phyloP scores from a whole-genome alignment of 2,888 invertebrate species.

The Drosophila borealis region DNA sequence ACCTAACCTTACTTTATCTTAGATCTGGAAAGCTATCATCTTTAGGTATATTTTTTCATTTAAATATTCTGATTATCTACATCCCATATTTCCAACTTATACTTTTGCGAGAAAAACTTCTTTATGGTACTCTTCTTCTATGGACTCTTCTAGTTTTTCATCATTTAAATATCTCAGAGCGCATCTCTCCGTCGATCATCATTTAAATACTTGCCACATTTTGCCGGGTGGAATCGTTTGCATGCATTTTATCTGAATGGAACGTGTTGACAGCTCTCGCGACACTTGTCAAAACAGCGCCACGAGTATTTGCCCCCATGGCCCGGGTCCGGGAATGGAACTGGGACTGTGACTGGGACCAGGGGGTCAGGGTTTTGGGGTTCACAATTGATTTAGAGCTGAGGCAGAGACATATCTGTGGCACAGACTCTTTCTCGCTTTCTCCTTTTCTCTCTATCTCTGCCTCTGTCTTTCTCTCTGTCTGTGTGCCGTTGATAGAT shows the following conservation, averaged over 20 bases:
- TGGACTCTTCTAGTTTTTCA: not conserved
- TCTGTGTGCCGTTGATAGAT: slow-evolving; percentile 41
- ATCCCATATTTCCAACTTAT: not conserved
- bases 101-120: not conserved
- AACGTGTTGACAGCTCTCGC: slow-evolving; percentile 68
- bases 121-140: not conserved
- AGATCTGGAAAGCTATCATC: too few relatives aligned
- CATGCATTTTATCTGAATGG: slow-evolving; percentile 49
- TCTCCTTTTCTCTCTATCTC: not conserved
- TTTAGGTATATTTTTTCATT: not conserved
- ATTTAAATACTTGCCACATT: not conserved
- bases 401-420: slow-evolving; percentile 4
- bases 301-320: slow-evolving; percentile 53
- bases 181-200: slow-evolving; percentile 27
- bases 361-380: not conserved
- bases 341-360: not conserved
- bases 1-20: not conserved
- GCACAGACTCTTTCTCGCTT: slow-evolving; percentile 5
- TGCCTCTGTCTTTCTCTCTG: not conserved
- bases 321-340: slow-evolving; percentile 13
- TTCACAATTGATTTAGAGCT: slow-evolving; percentile 60
- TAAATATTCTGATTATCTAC: not conserved
- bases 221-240: slow-evolving; percentile 15
- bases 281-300: slow-evolving; percentile 75
- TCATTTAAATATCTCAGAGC: not conserved